Base-by-base conservation (phyloP, 2,113 vertebrate genomes). In the Tonatia bakeri region DNA sequence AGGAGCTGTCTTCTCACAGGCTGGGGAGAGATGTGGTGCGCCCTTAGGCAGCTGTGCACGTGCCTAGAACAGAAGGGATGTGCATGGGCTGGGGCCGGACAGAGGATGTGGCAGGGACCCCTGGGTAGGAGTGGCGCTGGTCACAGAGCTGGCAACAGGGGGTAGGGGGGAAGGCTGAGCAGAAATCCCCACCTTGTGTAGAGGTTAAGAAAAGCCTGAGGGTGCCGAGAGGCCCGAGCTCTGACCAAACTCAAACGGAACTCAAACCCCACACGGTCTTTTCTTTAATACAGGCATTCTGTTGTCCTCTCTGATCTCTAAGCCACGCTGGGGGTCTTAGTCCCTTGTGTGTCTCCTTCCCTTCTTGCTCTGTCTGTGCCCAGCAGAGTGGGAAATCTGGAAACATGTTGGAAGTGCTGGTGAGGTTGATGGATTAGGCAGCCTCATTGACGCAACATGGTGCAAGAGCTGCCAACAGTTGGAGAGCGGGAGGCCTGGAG, bases 251-350 rank as follows among this genome's bases (percentile, higher is more conserved):
- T 13, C 81, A 59, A n/a, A 52, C 10, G 19, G 0, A 14, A 28
- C 12, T 13, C 15, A 50, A 73, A 7, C 47, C 5, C 36, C 9
- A 16, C 14, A 5, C 0, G 3, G 24, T 2, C 17, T 64, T 65
- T 31, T 13, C 17, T 13, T 54, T 40, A 33, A 5, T 2, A 16
- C 24, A 47, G 47, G 64, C 6, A 3, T 12, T 45, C 8, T 5
- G 3, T 56, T 8, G 20, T 70, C 65, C 59, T 56, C 38, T 24
- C 12, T 8, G 6, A 19, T 31, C 20, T 70, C 43, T n/a, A 67
- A 40, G 86, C 19, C n/a, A 38, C 67, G 10, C 19, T 31, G 28
- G 1, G 7, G 36, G 33, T 3, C 33, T 22, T 1, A 36, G 33
- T 20, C 33, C 19, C n/a, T 13, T 9, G 8, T 0, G 38, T 5